Percentiles rank a stretch among this genome's conserved stretches.
Evolutionary conservation across 2,113 vertebrate species (phyloP).

Genomic region (Proteles cristata): DNA sequence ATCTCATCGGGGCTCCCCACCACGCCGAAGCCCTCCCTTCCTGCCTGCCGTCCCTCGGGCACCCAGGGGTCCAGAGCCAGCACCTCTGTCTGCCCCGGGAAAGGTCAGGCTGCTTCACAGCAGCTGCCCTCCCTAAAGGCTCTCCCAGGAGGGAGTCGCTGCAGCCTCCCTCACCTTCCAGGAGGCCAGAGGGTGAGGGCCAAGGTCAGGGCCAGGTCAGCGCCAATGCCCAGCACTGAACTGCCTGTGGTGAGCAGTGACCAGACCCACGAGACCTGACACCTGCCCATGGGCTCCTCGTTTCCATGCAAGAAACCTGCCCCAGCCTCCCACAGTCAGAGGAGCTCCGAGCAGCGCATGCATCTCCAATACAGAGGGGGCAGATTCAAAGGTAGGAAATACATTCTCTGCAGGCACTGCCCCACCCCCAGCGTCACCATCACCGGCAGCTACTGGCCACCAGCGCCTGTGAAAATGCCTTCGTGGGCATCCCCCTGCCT

Average conservation of each 20-base stretch:
- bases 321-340: background rate
- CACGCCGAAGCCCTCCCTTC: background rate
- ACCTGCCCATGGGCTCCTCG: background rate
- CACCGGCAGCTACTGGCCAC: background rate
- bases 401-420: background rate
- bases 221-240: background rate
- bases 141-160: background rate
- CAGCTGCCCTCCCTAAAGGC: background rate
- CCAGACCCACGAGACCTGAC: background rate
- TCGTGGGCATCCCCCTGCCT: constrained; percentile 9
- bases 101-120: background rate
- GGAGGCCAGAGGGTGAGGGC: background rate
- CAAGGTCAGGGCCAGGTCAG: background rate
- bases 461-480: background rate
- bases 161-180: background rate
- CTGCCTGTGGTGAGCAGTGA: background rate
- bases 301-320: background rate
- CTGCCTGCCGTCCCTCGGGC: background rate
- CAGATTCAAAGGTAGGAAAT: background rate
- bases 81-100: background rate
- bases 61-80: background rate
- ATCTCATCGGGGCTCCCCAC: background rate
- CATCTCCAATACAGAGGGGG: background rate
- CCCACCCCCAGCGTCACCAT: background rate
- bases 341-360: background rate